Conservation (phyloP, 2,888 invertebrate species). For the Steinernema hermaphroditum region DNA sequence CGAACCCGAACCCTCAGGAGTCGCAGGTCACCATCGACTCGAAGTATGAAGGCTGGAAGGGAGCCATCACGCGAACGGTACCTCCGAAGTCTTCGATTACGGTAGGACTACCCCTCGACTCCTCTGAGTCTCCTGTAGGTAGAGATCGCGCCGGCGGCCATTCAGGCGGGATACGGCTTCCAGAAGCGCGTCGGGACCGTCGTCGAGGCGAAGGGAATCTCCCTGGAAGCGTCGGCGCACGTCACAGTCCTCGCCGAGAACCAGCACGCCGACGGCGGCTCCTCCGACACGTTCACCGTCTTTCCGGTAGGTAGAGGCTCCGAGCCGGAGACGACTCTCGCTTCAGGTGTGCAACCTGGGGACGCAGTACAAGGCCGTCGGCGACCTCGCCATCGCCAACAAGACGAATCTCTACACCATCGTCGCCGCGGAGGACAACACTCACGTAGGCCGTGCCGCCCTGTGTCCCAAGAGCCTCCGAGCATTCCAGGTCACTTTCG, state of each 20-base stretch:
- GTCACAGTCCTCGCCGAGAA: slow-evolving; percentile 13
- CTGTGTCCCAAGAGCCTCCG: no score
- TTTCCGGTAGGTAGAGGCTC: not conserved
- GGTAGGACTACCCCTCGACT: not conserved
- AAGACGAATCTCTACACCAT: slow-evolving; percentile 15
- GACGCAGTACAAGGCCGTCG: slow-evolving; percentile 16
- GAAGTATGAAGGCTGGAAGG: not conserved
- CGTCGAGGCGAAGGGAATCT: slow-evolving; percentile 11
- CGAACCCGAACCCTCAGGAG: not conserved
- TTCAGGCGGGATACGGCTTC: slow-evolving; percentile 4
- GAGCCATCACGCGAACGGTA: not conserved
- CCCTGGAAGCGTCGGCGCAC: not conserved
- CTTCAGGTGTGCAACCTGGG: slow-evolving; percentile 12
- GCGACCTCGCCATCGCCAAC: not conserved
- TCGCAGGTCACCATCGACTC: not conserved
- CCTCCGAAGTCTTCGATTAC: not conserved
- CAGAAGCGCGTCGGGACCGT: not conserved
- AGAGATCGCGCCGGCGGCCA: not conserved
- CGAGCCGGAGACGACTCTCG: not conserved
- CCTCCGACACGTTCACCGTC: slow-evolving; percentile 7
- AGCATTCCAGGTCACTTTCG: slow-evolving; percentile 16
- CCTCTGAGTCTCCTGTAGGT: not conserved
- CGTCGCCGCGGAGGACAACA: not conserved
- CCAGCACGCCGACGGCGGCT: slow-evolving; percentile 15
- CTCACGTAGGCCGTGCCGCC: not conserved